Evolutionary conservation across 2,888 invertebrate genomes (phyloP), one percentile per base, ranked within the genome.

Genomic region (Pterostichus niger): DNA sequence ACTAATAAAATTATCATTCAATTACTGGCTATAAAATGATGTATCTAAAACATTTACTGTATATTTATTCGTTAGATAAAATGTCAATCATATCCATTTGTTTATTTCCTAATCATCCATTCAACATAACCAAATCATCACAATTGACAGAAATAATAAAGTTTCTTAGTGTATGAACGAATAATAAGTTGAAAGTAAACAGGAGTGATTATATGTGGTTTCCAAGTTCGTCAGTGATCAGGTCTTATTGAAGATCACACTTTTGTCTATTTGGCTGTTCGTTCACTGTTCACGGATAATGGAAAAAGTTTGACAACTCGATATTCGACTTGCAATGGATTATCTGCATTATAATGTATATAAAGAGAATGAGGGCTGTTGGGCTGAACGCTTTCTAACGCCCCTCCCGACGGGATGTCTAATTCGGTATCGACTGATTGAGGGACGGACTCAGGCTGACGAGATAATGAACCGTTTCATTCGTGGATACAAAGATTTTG

Each of bases 291-390:
- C 61, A 75, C 75, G 35, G 59, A 10, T 82, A 82, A 82, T 82
- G 75, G 82, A 82, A 82, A 82, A 82, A 82, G 82, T 82, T 82
- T 24, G 75, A 68, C 75, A 82, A 81, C 64, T 79, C 75, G 33
- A 49, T 52, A 52, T 44, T 75, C 75, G 52, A 77, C 77, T 77
- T 77, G 77, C 77, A 77, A 54, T 40, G 56, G 56, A 77, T 77
- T 77, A 77, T 77, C 77, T 17, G 59, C 77, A 59, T 77, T 77
- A 77, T 77, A 77, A 77, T 77, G 77, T 77, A 77, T 77, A 77
- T 77, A 54, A 77, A 56, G 54, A 77, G 77, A 56, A 56, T 52
- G 54, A 52, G 73, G 46, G 46, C 15, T 10, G 44, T 24, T 24
- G 24, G 24, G 24, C 24, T 24, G 24, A 24, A 24, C 3, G 24